Percentiles rank a stretch among this genome's conserved stretches.
Evolutionary conservation across 2,888 invertebrate species (phyloP).

Genomic region (Panopea generosa): DNA sequence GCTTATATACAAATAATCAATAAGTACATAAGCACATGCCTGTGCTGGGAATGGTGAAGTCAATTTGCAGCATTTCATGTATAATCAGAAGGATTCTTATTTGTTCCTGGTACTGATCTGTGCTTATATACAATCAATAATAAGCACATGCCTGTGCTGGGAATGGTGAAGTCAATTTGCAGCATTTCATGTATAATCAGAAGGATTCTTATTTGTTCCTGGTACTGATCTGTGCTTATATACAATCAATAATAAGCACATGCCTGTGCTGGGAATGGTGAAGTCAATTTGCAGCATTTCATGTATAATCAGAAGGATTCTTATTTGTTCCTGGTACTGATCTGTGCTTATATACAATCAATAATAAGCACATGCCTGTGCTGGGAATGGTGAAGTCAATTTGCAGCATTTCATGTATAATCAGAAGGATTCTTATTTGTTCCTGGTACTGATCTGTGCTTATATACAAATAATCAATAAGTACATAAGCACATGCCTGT

Average conservation of each 20-base stretch:
- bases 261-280: constrained; percentile 9
- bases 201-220: background rate
- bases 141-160: constrained; percentile 13
- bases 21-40: background rate
- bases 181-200: background rate
- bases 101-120: constrained; percentile 10
- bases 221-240: constrained; percentile 13
- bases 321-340: constrained; percentile 9
- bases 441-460: constrained; percentile 13
- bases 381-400: constrained; percentile 11
- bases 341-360: constrained; percentile 7
- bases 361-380: constrained; percentile 30
- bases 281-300: no score
- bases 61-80: no score
- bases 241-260: background rate
- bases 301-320: no score
- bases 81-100: no score
- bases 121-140: background rate
- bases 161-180: background rate
- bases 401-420: background rate
- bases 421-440: background rate
- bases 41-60: constrained; percentile 12
- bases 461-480: no score
- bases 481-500: constrained; percentile 16
- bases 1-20: constrained; percentile 2